phyloP scores from a whole-genome alignment of 2,797 vertebrate genomes.

The Sternarchorhynchus goeldii region DNA sequence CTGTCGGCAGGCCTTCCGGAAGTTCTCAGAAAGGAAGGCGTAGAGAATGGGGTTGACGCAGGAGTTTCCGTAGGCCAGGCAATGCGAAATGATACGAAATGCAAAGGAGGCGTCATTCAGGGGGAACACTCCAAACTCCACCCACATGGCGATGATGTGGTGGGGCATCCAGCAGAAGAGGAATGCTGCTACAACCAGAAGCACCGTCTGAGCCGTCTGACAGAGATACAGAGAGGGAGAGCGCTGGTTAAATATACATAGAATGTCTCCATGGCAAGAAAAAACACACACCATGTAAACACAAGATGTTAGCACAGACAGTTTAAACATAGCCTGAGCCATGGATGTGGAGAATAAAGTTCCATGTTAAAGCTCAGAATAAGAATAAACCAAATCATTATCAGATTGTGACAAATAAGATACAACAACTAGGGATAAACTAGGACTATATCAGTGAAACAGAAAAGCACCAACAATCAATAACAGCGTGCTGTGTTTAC shows the following conservation, averaged over 20 bases:
- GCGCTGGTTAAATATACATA: slow-evolving; percentile 3
- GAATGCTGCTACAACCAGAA: slow-evolving; percentile 79
- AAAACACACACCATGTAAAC: too few species aligned
- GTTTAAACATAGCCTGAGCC: background rate
- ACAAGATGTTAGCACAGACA: background rate
- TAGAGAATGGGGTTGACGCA: slow-evolving; percentile 86
- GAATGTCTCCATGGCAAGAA: background rate
- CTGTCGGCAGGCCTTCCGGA: slow-evolving; percentile 78
- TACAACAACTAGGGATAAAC: too few species aligned
- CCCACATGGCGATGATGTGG: slow-evolving; percentile 85
- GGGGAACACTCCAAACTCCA: slow-evolving; percentile 80
- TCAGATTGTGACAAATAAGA: background rate
- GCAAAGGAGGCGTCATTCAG: slow-evolving; percentile 78
- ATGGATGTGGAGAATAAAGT: background rate
- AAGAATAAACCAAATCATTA: background rate
- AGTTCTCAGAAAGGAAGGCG: slow-evolving; percentile 84
- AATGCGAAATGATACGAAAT: slow-evolving; percentile 81
- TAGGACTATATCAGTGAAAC: too few species aligned
- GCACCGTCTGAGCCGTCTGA: slow-evolving; percentile 81
- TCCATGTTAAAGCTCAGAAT: background rate
- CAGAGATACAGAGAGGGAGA: slow-evolving; percentile 7
- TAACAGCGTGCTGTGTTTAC: background rate
- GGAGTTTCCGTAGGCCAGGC: slow-evolving; percentile 83
- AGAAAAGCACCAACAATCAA: background rate
- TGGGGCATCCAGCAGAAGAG: slow-evolving; percentile 85